phyloP scores from a whole-genome alignment of 2,888 invertebrate species.

The Craniophora ligustri region DNA sequence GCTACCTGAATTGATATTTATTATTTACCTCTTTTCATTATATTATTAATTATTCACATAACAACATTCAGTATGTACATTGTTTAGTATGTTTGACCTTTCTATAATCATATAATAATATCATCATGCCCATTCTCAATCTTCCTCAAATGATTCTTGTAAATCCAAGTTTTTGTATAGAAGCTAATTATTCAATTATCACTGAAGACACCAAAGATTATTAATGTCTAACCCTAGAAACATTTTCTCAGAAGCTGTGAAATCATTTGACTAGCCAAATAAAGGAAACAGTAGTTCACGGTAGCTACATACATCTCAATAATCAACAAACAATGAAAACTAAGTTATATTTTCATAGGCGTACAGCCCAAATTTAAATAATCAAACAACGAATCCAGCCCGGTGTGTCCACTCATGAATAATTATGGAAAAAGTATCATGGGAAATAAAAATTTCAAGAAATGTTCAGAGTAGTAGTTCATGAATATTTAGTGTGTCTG shows the following conservation, averaged over 20 bases:
- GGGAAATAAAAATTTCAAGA: conserved; percentile 56
- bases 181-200: no score
- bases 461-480: conserved; percentile 27
- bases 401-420: conserved; percentile 48
- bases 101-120: no score
- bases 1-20: no score
- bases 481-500: conserved; percentile 53
- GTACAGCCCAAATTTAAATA: conserved; percentile 21
- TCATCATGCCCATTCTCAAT: no score
- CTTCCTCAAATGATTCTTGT: no score
- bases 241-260: conserved; percentile 42
- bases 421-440: conserved; percentile 52
- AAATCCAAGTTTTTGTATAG: no score
- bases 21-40: no score
- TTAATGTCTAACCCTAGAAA: no score
- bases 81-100: no score
- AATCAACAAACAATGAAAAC: conserved; percentile 8
- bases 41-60: no score
- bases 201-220: no score
- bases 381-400: conserved; percentile 8
- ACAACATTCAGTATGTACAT: no score
- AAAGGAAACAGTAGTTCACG: conserved; percentile 70
- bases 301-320: conserved; percentile 62
- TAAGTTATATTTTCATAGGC: conserved; percentile 2
- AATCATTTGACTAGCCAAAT: conserved; percentile 53